These are phyloP conservation scores for Chelidonichthys spinosus DNA, from an alignment of 2,797 vertebrate species.

Conservation along the genomic window DNA sequence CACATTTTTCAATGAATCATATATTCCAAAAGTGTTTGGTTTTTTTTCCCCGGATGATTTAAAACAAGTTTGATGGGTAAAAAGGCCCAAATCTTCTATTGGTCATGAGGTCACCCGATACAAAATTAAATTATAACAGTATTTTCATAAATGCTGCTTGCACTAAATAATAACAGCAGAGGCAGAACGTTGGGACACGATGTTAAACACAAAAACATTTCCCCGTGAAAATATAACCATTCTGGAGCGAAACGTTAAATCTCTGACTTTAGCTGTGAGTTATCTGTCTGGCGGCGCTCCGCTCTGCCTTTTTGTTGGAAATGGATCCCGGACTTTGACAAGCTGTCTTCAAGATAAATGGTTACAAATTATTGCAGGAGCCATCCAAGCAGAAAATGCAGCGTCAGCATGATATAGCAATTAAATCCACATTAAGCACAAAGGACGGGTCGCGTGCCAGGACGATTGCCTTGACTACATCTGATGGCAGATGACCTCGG, in stretches of 20 bases:
- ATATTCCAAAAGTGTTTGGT: conserved; percentile 45
- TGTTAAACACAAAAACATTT: conserved; percentile 24
- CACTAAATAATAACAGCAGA: conserved; percentile 47
- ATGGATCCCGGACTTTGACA: conserved; percentile 59
- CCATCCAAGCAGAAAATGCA: conserved; percentile 64
- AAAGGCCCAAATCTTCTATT: conserved; percentile 16
- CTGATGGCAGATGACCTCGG: conserved; percentile 63
- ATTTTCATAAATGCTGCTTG: conserved; percentile 47
- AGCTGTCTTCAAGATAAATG: conserved; percentile 79
- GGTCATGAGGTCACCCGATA: conserved; percentile 40
- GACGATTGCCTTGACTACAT: conserved; percentile 44
- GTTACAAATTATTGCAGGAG: conserved; percentile 70
- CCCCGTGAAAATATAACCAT: conserved; percentile 41
- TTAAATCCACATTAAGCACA: conserved; percentile 65
- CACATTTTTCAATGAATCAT: conserved; percentile 23
- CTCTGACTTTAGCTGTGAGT: conserved; percentile 45
- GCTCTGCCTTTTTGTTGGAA: conserved; percentile 50
- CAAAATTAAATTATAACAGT: conserved; percentile 35
- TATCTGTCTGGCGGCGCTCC: conserved; percentile 40
- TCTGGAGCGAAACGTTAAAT: conserved; percentile 53
- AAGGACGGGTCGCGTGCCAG: conserved; percentile 44
- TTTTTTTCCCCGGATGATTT: conserved; percentile 25
- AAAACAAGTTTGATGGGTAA: conserved; percentile 18
- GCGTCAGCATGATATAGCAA: conserved; percentile 55
- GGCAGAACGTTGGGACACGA: conserved; percentile 33